Percentiles rank a stretch among this genome's conserved stretches.
Evolutionary conservation across 2,888 invertebrate genomes (phyloP).

Genomic region (Drosophila borealis): DNA sequence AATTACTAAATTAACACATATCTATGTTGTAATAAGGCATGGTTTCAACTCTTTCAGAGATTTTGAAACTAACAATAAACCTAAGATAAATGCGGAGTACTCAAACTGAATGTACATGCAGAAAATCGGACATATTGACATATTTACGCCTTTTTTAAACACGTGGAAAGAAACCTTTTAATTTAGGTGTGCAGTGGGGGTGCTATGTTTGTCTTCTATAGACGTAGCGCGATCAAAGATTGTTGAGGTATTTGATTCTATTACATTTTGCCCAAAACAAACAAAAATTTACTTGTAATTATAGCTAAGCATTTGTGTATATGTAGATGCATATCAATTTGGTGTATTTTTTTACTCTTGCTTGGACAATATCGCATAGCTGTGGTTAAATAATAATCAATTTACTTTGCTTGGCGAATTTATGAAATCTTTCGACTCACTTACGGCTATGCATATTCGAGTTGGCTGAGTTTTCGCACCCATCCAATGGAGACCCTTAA

Average conservation of each 20-base stretch:
- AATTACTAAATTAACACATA: slow-evolving; percentile 80
- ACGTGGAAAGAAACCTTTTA: slow-evolving; percentile 45
- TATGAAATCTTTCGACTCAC: slow-evolving; percentile 24
- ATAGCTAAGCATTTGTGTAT: slow-evolving; percentile 28
- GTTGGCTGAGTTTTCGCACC: slow-evolving; percentile 40
- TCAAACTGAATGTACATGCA: slow-evolving; percentile 55
- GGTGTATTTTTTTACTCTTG: slow-evolving; percentile 21
- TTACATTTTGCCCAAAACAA: slow-evolving; percentile 50
- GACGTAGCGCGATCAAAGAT: slow-evolving; percentile 51
- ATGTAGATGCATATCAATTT: slow-evolving; percentile 21
- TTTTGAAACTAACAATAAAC: slow-evolving; percentile 67
- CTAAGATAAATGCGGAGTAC: slow-evolving; percentile 53
- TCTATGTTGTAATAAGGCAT: slow-evolving; percentile 72
- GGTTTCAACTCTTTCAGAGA: slow-evolving; percentile 71
- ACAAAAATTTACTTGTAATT: slow-evolving; percentile 23
- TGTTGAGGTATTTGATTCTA: slow-evolving; percentile 74
- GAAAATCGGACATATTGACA: slow-evolving; percentile 25
- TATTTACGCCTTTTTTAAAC: slow-evolving; percentile 12
- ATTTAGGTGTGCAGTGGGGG: slow-evolving; percentile 2
- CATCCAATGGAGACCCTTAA: slow-evolving; percentile 40
- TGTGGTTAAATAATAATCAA: slow-evolving; percentile 41
- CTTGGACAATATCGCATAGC: slow-evolving; percentile 29
- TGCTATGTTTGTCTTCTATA: slow-evolving; percentile 13
- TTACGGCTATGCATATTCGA: slow-evolving; percentile 27
- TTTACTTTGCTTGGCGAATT: slow-evolving; percentile 47